Evolutionary conservation across 2,113 vertebrate genomes (phyloP).

Genomic region (Nerophis ophidion): DNA sequence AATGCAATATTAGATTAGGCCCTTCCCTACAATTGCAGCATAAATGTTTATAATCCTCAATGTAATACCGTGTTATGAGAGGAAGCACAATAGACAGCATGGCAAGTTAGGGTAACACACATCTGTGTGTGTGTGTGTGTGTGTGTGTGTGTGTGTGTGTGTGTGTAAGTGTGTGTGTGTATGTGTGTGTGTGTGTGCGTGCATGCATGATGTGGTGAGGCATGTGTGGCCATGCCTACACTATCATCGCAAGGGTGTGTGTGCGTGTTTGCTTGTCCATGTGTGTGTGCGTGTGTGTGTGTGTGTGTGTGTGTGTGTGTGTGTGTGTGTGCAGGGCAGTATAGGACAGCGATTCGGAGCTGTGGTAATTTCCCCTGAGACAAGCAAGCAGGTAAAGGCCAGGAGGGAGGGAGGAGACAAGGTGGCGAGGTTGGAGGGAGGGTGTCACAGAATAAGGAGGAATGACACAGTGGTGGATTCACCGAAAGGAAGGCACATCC

Average conservation of each 20-base stretch:
- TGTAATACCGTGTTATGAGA: slow-evolving; percentile 17
- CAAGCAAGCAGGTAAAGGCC: slow-evolving; percentile 65
- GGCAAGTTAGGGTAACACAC: slow-evolving; percentile 13
- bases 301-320: slow-evolving; percentile 19
- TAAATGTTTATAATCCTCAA: slow-evolving; percentile 26
- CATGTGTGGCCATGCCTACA: background rate
- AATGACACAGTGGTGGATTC: slow-evolving; percentile 52
- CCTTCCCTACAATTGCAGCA: slow-evolving; percentile 4
- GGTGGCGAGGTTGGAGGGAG: slow-evolving; percentile 29
- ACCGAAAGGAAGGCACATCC: slow-evolving; percentile 29
- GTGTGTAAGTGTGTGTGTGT: slow-evolving; percentile 5
- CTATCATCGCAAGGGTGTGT: background rate
- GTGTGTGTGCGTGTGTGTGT: slow-evolving; percentile 30
- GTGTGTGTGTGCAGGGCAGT: slow-evolving; percentile 43
- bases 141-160: slow-evolving; percentile 13
- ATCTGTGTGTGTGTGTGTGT: slow-evolving; percentile 9
- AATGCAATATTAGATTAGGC: slow-evolving; percentile 1
- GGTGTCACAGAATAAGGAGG: slow-evolving; percentile 64
- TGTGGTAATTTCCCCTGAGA: slow-evolving; percentile 73
- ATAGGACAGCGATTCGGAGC: slow-evolving; percentile 55
- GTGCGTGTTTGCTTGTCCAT: slow-evolving; percentile 18
- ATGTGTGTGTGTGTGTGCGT: too few relatives aligned
- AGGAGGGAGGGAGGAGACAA: slow-evolving; percentile 33
- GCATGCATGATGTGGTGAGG: too few relatives aligned
- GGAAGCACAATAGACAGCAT: slow-evolving; percentile 21